These are phyloP conservation scores for Trachelus tabidus DNA, from an alignment of 2,888 invertebrate species.

Conservation along the genomic window DNA sequence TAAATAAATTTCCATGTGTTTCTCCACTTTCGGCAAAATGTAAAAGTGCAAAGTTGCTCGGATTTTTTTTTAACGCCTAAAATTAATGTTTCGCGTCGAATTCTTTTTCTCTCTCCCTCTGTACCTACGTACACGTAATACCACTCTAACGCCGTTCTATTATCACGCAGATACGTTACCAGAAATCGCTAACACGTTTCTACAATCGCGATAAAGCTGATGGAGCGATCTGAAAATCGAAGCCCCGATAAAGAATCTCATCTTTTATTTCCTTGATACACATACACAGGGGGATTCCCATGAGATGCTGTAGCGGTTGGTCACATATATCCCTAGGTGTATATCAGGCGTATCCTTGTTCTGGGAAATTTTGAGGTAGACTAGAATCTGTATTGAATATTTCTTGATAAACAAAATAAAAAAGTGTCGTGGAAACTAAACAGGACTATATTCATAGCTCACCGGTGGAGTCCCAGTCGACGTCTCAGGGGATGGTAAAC, in stretches of 20 bases:
- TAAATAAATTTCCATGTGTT: background rate
- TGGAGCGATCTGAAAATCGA: background rate
- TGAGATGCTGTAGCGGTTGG: background rate
- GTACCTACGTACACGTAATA: too few species aligned
- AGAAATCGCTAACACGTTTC: background rate
- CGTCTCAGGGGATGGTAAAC: conserved; percentile 8
- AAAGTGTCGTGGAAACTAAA: background rate
- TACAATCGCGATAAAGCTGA: background rate
- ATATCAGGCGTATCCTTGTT: background rate
- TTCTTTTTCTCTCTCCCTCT: background rate
- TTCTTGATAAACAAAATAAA: conserved; percentile 7
- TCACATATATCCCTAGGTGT: background rate
- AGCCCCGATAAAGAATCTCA: background rate
- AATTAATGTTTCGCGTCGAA: background rate
- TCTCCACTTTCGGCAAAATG: background rate
- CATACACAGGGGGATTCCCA: background rate
- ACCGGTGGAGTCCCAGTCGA: background rate
- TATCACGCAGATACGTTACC: too few species aligned
- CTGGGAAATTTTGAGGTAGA: background rate
- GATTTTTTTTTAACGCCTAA: background rate
- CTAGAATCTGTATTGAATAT: background rate
- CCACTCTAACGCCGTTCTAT: too few species aligned
- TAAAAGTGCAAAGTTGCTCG: background rate
- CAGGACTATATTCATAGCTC: background rate
- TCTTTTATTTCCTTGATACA: background rate